Percentiles rank a stretch among this genome's conserved stretches.
These are phyloP conservation scores for Blera fallax DNA, from an alignment of 2,888 invertebrate species.

Conservation along the genomic window DNA sequence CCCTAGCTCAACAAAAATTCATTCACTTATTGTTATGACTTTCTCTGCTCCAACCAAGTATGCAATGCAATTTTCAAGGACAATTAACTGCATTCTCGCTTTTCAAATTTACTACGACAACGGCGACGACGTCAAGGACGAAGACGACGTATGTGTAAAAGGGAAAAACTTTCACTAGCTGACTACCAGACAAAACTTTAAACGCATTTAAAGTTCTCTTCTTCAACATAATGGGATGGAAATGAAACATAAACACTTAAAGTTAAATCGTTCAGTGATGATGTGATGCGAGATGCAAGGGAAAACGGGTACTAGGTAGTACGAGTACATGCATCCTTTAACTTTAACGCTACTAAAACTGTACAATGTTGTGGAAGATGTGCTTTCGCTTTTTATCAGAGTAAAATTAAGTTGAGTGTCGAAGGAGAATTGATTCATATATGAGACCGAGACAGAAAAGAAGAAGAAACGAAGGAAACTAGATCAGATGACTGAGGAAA, in stretches of 20 bases:
- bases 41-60: constrained; percentile 48
- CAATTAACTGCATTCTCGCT: constrained; percentile 69
- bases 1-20: constrained; percentile 12
- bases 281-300: constrained; percentile 33
- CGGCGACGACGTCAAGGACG: background rate
- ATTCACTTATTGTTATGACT: constrained; percentile 63
- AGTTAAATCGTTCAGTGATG: constrained; percentile 64
- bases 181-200: constrained; percentile 69
- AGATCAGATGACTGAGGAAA: constrained; percentile 64
- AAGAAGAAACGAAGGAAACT: constrained; percentile 38
- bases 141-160: constrained; percentile 47
- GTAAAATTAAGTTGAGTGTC: constrained; percentile 70
- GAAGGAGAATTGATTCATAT: constrained; percentile 72
- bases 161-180: constrained; percentile 58
- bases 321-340: constrained; percentile 56
- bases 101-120: constrained; percentile 59
- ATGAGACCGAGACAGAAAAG: constrained; percentile 23
- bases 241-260: constrained; percentile 71
- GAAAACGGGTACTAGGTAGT: constrained; percentile 25
- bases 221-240: constrained; percentile 65
- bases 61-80: constrained; percentile 66
- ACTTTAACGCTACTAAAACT: constrained; percentile 33
- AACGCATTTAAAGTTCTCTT: constrained; percentile 66
- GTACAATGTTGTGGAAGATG: constrained; percentile 29
- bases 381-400: constrained; percentile 70